Conservation (phyloP, 2,797 vertebrate species). For the Micropoecilia bifurca region DNA sequence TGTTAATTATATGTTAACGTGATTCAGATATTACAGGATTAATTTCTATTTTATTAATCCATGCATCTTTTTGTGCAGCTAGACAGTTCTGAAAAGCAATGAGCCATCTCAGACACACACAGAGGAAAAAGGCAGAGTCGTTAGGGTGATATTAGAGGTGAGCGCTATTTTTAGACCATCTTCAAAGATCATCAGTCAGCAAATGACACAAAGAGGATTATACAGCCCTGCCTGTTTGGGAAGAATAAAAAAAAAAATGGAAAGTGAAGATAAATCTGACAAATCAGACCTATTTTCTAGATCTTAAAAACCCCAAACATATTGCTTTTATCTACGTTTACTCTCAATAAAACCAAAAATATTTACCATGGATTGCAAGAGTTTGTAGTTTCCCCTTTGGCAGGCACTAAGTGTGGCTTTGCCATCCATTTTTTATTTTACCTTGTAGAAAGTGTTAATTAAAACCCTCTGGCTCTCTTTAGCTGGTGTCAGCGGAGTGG, state of each 20-base stretch:
- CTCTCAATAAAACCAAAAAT: slow-evolving; percentile 41
- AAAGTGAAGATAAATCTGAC: slow-evolving; percentile 50
- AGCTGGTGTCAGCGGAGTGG: slow-evolving; percentile 64
- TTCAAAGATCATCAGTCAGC: slow-evolving; percentile 68
- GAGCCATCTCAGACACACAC: slow-evolving; percentile 36
- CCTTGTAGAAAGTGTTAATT: slow-evolving; percentile 71
- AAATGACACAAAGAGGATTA: slow-evolving; percentile 66
- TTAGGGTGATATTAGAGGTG: slow-evolving; percentile 59
- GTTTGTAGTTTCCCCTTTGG: slow-evolving; percentile 46
- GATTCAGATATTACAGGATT: background rate
- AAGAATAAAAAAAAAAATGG: slow-evolving; percentile 47
- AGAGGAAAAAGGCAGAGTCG: slow-evolving; percentile 57
- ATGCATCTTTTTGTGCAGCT: slow-evolving; percentile 28
- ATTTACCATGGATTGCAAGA: slow-evolving; percentile 28
- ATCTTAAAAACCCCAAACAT: slow-evolving; percentile 2
- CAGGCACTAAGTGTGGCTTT: slow-evolving; percentile 40
- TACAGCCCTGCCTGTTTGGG: slow-evolving; percentile 46
- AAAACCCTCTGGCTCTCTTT: slow-evolving; percentile 61
- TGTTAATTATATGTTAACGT: slow-evolving; percentile 2
- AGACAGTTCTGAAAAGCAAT: slow-evolving; percentile 40
- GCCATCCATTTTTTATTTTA: slow-evolving; percentile 66
- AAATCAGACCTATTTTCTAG: background rate
- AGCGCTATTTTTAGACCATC: slow-evolving; percentile 70
- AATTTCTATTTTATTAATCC: background rate
- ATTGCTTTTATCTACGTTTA: background rate